Conservation (phyloP, 2,113 vertebrate genomes). For the Rhynchopsitta pachyrhyncha region DNA sequence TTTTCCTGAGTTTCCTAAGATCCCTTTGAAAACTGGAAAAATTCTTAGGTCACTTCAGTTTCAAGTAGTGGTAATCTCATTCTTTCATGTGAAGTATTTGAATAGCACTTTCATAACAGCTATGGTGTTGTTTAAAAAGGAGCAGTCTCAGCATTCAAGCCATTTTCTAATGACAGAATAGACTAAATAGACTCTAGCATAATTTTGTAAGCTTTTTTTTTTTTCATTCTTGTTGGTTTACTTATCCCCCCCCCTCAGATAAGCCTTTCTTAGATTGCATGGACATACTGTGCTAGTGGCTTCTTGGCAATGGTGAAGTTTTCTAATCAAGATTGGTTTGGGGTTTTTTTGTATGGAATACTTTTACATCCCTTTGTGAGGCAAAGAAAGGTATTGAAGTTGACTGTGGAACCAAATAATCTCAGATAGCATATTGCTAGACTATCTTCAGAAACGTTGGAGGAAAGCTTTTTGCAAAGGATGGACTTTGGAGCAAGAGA, state of each 20-base stretch:
- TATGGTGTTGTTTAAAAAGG: neutral
- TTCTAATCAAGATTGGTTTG: neutral
- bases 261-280: neutral
- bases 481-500: neutral
- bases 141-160: neutral
- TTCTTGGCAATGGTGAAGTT: neutral
- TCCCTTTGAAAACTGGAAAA: neutral
- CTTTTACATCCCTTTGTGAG: neutral
- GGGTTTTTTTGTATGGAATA: neutral
- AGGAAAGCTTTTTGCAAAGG: neutral
- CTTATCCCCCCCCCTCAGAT: neutral
- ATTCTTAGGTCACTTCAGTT: neutral
- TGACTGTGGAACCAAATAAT: slow-evolving; percentile 28
- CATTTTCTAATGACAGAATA: neutral
- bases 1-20: neutral
- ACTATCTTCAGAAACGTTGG: neutral
- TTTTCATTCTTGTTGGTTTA: neutral
- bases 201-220: neutral
- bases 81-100: neutral
- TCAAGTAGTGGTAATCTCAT: neutral
- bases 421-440: neutral
- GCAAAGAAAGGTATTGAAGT: neutral
- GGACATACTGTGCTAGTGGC: neutral
- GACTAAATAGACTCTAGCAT: neutral
- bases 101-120: neutral